Percentiles rank a stretch among this genome's conserved stretches.
phyloP scores from a whole-genome alignment of 2,797 vertebrate genomes.

The Pogonophryne albipinna region DNA sequence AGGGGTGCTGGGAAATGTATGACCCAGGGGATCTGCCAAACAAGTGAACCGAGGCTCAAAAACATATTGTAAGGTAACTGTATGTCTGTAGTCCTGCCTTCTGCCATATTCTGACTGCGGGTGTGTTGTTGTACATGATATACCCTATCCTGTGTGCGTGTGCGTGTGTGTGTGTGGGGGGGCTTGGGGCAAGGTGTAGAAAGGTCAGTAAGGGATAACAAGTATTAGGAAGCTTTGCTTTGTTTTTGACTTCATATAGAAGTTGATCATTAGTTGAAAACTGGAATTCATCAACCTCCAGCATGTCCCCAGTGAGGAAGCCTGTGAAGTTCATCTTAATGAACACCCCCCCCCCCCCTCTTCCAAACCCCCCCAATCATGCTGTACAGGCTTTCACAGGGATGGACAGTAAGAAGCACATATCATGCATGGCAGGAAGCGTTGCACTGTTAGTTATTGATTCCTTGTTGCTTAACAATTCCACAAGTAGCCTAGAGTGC shows the following conservation, averaged over 20 bases:
- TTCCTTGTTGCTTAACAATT: slow-evolving; percentile 80
- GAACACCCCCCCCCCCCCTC: slow-evolving; percentile 51
- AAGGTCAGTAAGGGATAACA: slow-evolving; percentile 76
- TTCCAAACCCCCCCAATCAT: slow-evolving; percentile 17
- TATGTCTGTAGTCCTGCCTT: slow-evolving; percentile 14
- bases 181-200: slow-evolving; percentile 67
- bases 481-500: slow-evolving; percentile 74
- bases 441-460: slow-evolving; percentile 76
- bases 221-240: slow-evolving; percentile 73
- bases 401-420: slow-evolving; percentile 66
- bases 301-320: slow-evolving; percentile 73
- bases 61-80: slow-evolving; percentile 61
- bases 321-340: slow-evolving; percentile 81
- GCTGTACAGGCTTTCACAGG: slow-evolving; percentile 45
- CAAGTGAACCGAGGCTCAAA: slow-evolving; percentile 56
- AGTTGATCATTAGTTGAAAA: slow-evolving; percentile 83
- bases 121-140: slow-evolving; percentile 27
- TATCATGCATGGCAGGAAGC: slow-evolving; percentile 69
- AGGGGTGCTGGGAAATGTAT: slow-evolving; percentile 77
- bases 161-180: slow-evolving; percentile 16
- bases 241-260: slow-evolving; percentile 76
- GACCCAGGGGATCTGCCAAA: slow-evolving; percentile 74
- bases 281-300: slow-evolving; percentile 79
- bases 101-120: slow-evolving; percentile 35
- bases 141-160: slow-evolving; percentile 6